Evolutionary conservation across 2,797 vertebrate genomes (phyloP).

Genomic region (Aulostomus chinensis): DNA sequence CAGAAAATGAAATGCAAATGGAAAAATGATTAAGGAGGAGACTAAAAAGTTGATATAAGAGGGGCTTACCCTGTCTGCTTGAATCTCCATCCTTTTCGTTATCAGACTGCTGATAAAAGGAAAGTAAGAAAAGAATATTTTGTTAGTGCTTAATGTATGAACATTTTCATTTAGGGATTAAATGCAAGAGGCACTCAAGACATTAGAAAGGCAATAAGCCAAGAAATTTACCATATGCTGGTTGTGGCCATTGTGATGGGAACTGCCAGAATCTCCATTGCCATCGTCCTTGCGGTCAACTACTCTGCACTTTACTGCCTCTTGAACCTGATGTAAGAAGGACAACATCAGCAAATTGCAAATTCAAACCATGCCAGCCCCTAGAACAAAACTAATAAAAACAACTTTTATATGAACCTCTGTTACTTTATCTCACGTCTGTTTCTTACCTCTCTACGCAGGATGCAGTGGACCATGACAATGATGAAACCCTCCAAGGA

Average conservation of each 20-base stretch:
- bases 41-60: slow-evolving; percentile 19
- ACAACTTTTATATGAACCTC: neutral
- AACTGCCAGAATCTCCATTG: slow-evolving; percentile 96
- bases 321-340: slow-evolving; percentile 87
- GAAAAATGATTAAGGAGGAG: slow-evolving; percentile 43
- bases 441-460: slow-evolving; percentile 90
- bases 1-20: slow-evolving; percentile 44
- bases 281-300: slow-evolving; percentile 97
- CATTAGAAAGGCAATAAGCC: slow-evolving; percentile 71
- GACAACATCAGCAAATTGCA: slow-evolving; percentile 8
- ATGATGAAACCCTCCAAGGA: slow-evolving; percentile 98
- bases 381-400: slow-evolving; percentile 9
- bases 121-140: slow-evolving; percentile 44
- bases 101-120: slow-evolving; percentile 88
- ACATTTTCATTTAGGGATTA: slow-evolving; percentile 57
- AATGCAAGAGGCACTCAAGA: slow-evolving; percentile 66
- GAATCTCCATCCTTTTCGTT: slow-evolving; percentile 98
- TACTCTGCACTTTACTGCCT: slow-evolving; percentile 97
- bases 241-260: slow-evolving; percentile 92
- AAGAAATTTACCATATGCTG: slow-evolving; percentile 90
- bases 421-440: slow-evolving; percentile 1
- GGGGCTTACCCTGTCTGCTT: slow-evolving; percentile 92
- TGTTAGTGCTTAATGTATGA: slow-evolving; percentile 61
- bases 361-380: slow-evolving; percentile 9
- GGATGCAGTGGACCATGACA: slow-evolving; percentile 98